Percentiles rank a stretch among this genome's conserved stretches.
Evolutionary conservation across 2,113 vertebrate species (phyloP).

Genomic region (Mugil cephalus): DNA sequence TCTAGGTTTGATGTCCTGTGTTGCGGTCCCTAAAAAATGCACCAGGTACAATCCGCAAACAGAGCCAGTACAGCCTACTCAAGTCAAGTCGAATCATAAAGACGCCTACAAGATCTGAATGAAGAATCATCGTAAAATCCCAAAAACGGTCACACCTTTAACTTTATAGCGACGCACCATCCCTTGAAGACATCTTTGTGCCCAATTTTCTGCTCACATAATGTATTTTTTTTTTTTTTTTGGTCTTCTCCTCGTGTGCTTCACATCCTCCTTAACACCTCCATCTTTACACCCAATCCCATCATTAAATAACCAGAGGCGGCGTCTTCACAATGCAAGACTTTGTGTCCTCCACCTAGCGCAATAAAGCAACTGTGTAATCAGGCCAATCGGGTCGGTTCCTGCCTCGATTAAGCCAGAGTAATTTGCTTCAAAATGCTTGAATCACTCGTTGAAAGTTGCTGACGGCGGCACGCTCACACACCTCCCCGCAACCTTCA

Average conservation of each 20-base stretch:
- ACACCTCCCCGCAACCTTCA: slow-evolving; percentile 60
- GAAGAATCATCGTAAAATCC: no score
- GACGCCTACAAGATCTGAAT: no score
- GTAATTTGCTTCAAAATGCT: slow-evolving; percentile 17
- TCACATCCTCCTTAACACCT: neutral
- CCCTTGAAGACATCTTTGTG: no score
- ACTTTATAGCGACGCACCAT: no score
- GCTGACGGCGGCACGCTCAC: slow-evolving; percentile 40
- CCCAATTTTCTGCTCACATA: no score
- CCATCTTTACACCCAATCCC: neutral
- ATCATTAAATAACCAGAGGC: slow-evolving; percentile 23
- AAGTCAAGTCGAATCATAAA: no score
- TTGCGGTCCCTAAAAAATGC: no score
- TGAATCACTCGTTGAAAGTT: slow-evolving; percentile 45
- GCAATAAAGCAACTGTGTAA: slow-evolving; percentile 31
- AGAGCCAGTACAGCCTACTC: no score
- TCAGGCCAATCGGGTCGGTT: slow-evolving; percentile 51
- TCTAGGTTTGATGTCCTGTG: no score
- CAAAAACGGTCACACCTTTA: no score
- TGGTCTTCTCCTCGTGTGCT: neutral
- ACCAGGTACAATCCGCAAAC: no score
- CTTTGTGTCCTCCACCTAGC: slow-evolving; percentile 8
- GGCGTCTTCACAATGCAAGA: slow-evolving; percentile 22
- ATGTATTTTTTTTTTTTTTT: no score
- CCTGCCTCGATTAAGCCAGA: slow-evolving; percentile 43